These are phyloP conservation scores for Tenualosa thibaudeaui DNA, from an alignment of 2,797 vertebrate genomes.

Conservation along the genomic window DNA sequence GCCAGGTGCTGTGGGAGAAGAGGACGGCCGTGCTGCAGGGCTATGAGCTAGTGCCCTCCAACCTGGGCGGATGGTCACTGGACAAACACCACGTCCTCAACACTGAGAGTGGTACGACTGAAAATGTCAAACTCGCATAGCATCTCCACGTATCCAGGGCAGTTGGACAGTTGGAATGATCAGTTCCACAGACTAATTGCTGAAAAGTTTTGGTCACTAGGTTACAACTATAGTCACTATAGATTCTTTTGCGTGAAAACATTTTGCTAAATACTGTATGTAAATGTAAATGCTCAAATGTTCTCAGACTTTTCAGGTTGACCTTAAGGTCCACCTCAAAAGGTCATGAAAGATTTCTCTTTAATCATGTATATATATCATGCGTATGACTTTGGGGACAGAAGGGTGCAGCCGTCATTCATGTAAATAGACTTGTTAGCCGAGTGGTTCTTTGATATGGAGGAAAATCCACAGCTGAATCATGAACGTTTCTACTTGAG, in stretches of 20 bases:
- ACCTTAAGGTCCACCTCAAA: too few relatives aligned
- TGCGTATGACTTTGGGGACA: too few relatives aligned
- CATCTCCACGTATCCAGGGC: too few relatives aligned
- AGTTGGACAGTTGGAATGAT: too few relatives aligned
- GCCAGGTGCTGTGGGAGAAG: conserved; percentile 87
- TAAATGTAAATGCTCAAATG: not conserved
- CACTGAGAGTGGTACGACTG: conserved; percentile 78
- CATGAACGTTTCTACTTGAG: not conserved
- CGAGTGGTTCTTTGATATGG: not conserved
- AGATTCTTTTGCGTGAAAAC: not conserved
- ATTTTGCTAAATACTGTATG: not conserved
- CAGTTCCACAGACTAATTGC: too few relatives aligned
- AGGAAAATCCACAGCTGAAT: not conserved
- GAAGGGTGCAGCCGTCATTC: too few relatives aligned
- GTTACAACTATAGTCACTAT: too few relatives aligned
- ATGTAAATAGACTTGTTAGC: not conserved
- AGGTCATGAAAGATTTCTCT: too few relatives aligned
- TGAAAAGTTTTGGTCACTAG: too few relatives aligned
- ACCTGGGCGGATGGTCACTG: conserved; percentile 86
- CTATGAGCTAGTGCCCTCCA: conserved; percentile 85
- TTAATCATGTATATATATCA: too few relatives aligned
- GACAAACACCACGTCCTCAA: conserved; percentile 88
- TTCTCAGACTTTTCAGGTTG: too few relatives aligned
- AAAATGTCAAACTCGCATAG: too few relatives aligned
- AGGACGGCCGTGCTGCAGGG: conserved; percentile 84